phyloP scores from a whole-genome alignment of 2,888 invertebrate genomes.

The Eupsilia transversa region DNA sequence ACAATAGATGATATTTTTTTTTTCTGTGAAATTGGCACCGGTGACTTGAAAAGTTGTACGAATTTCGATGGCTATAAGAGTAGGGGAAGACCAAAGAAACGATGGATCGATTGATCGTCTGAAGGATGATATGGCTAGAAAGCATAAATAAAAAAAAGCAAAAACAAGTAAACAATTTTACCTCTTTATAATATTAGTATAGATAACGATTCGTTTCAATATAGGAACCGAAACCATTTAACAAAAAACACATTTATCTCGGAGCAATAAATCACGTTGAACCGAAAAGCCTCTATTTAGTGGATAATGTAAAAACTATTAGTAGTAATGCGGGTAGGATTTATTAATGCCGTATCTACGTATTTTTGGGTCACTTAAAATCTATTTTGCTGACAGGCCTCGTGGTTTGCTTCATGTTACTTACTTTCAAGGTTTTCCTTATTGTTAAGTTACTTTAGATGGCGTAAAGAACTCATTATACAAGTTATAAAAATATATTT shows the following conservation, averaged over 20 bases:
- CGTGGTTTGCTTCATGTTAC: not conserved
- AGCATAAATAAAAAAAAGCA: no score
- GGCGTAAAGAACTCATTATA: not conserved
- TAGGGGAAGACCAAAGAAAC: no score
- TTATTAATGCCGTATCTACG: constrained; percentile 62
- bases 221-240: constrained; percentile 9
- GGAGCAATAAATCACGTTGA: constrained; percentile 55
- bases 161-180: no score
- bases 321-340: constrained; percentile 68
- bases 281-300: constrained; percentile 62
- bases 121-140: no score
- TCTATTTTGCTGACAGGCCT: constrained; percentile 35
- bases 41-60: no score
- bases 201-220: not conserved
- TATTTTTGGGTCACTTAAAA: constrained; percentile 55
- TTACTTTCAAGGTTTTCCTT: not conserved
- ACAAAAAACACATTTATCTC: constrained; percentile 62
- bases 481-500: no score
- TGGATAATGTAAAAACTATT: constrained; percentile 61
- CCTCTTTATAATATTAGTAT: no score
- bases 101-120: no score
- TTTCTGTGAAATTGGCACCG: no score
- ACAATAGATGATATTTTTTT: no score
- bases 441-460: not conserved
- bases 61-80: no score